These are phyloP conservation scores for Gonatopus flavifemur DNA, from an alignment of 1,140 invertebrate species.

Conservation along the genomic window DNA sequence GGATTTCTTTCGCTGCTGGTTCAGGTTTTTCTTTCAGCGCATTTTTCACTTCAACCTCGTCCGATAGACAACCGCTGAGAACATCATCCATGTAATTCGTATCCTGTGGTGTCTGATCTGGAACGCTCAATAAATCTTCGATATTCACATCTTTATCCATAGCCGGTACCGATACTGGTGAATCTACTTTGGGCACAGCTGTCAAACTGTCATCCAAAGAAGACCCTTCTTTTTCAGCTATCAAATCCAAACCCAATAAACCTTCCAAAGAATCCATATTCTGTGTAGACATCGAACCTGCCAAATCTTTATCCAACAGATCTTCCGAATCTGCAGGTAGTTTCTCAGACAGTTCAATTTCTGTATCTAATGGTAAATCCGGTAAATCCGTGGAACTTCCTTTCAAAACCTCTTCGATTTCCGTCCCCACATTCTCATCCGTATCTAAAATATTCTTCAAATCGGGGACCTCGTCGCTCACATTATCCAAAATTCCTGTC, in stretches of 20 bases:
- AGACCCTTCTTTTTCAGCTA: conserved; percentile 22
- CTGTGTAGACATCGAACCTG: conserved; percentile 17
- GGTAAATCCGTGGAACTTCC: too few species aligned
- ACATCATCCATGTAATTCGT: conserved; percentile 19
- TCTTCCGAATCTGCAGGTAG: conserved; percentile 19
- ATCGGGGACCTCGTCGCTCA: conserved; percentile 14
- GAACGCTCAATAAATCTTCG: conserved; percentile 17
- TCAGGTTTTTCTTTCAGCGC: conserved; percentile 2
- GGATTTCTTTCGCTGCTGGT: not conserved
- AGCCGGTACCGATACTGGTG: conserved; percentile 8
- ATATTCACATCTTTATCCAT: conserved; percentile 17
- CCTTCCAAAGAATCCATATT: conserved; percentile 31
- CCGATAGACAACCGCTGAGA: conserved; percentile 19
- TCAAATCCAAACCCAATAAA: conserved; percentile 28
- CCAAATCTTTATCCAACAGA: conserved; percentile 16
- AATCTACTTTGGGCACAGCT: conserved; percentile 8
- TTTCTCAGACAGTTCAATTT: conserved; percentile 19
- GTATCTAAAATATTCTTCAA: conserved; percentile 24
- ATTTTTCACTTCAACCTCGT: not conserved
- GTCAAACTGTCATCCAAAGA: conserved; percentile 14
- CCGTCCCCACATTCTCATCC: conserved; percentile 14
- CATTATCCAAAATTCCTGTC: conserved; percentile 22
- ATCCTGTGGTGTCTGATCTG: conserved; percentile 9
- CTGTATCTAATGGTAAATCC: conserved; percentile 1
- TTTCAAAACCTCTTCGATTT: conserved; percentile 7